These are phyloP conservation scores for Pantherophis alleghaniensis DNA, from an alignment of 2,797 vertebrate species.

Conservation along the genomic window DNA sequence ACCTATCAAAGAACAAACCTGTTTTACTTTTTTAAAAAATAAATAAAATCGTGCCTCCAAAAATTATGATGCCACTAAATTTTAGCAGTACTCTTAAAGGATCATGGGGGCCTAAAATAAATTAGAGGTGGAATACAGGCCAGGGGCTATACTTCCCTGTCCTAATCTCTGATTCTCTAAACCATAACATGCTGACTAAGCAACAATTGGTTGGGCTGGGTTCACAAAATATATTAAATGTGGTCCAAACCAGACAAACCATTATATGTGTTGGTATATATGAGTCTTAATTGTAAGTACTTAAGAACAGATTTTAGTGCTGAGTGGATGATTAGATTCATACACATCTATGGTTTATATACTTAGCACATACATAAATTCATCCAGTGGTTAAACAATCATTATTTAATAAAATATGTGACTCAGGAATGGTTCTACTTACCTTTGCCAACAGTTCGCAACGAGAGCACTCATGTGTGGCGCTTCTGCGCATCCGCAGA, in stretches of 20 bases:
- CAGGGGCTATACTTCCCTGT: background rate
- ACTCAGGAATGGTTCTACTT: too few relatives aligned
- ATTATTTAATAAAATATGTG: background rate
- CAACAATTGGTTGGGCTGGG: background rate
- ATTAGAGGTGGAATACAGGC: background rate
- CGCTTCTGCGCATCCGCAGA: too few relatives aligned
- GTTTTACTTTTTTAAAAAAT: background rate
- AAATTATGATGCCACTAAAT: background rate
- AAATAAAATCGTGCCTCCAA: background rate
- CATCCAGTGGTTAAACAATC: background rate
- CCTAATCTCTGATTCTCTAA: background rate
- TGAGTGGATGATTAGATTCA: background rate
- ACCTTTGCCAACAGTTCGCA: too few relatives aligned
- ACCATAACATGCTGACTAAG: too few relatives aligned
- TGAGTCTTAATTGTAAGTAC: background rate
- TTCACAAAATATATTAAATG: background rate
- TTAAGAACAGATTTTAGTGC: background rate
- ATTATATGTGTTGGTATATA: background rate
- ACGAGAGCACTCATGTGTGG: too few relatives aligned
- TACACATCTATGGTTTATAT: background rate
- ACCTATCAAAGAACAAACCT: background rate
- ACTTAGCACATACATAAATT: background rate
- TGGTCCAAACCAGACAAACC: background rate
- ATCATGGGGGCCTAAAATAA: background rate
- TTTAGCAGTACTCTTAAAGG: background rate